Percentiles rank a stretch among this genome's conserved stretches.
Evolutionary conservation across 2,888 invertebrate species (phyloP).

Genomic region (Apamea monoglypha): DNA sequence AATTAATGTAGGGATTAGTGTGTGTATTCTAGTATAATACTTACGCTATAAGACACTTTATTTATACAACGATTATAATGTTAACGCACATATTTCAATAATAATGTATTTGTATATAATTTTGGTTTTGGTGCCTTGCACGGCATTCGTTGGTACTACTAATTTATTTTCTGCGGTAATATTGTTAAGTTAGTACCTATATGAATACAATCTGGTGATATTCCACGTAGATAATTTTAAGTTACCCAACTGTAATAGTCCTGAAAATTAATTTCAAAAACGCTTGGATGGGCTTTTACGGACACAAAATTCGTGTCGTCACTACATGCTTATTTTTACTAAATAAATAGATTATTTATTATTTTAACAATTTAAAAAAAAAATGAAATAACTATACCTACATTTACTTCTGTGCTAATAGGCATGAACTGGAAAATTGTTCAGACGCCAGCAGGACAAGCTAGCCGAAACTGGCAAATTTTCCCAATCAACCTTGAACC

Average conservation of each 20-base stretch:
- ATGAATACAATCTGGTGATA: slow-evolving; percentile 25
- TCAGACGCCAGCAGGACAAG: no score
- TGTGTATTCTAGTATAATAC: slow-evolving; percentile 61
- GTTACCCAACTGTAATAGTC: slow-evolving; percentile 10
- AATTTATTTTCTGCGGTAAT: slow-evolving; percentile 49
- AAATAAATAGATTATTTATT: background rate
- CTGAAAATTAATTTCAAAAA: slow-evolving; percentile 11
- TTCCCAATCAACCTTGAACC: no score
- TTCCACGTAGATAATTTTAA: slow-evolving; percentile 31
- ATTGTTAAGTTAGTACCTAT: slow-evolving; percentile 40
- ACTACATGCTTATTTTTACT: slow-evolving; percentile 1
- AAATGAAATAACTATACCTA: background rate
- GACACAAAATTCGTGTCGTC: background rate
- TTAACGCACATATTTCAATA: slow-evolving; percentile 52
- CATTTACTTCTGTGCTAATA: slow-evolving; percentile 1
- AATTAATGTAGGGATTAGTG: slow-evolving; percentile 55
- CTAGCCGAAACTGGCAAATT: no score
- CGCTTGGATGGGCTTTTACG: background rate
- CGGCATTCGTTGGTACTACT: slow-evolving; percentile 25
- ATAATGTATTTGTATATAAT: slow-evolving; percentile 47
- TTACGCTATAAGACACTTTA: slow-evolving; percentile 48
- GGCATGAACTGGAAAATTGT: background rate
- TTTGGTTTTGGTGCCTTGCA: slow-evolving; percentile 43
- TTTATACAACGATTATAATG: slow-evolving; percentile 56
- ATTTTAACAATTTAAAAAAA: background rate